Percentiles rank a stretch among this genome's conserved stretches.
Conservation (phyloP, 1,140 invertebrate genomes). For the Cherax quadricarinatus region DNA sequence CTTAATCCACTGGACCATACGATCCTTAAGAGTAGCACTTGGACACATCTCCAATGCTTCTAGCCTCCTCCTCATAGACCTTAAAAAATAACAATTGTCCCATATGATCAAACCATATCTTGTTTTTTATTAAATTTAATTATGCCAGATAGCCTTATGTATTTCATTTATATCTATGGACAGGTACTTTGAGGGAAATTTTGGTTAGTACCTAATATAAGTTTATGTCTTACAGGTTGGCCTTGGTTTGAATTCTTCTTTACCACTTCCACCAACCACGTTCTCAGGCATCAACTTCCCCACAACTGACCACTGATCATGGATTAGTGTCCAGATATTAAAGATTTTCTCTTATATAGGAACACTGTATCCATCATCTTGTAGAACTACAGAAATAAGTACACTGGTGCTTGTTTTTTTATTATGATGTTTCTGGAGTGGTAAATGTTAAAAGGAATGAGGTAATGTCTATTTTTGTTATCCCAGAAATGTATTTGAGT, state of each 20-base stretch:
- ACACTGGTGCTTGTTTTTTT: background rate
- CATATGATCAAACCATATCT: no score
- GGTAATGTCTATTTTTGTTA: no score
- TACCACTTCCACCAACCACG: conserved; percentile 59
- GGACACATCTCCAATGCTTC: no score
- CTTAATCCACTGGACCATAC: no score
- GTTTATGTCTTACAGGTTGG: conserved; percentile 49
- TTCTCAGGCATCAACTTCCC: conserved; percentile 68
- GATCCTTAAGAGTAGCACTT: no score
- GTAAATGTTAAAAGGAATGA: no score
- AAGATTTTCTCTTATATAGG: background rate
- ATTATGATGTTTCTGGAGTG: no score
- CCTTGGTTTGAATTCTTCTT: conserved; percentile 50
- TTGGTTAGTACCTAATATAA: background rate
- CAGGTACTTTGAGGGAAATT: background rate
- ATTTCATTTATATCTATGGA: no score
- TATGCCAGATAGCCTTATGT: background rate
- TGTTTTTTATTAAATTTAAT: background rate
- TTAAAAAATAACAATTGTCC: no score
- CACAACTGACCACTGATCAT: conserved; percentile 45
- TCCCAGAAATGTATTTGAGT: no score
- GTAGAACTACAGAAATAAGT: background rate
- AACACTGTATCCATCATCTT: background rate
- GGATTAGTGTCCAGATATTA: background rate
- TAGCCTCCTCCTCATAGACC: no score